phyloP scores from a whole-genome alignment of 2,888 invertebrate genomes.

The Diarsia brunnea region DNA sequence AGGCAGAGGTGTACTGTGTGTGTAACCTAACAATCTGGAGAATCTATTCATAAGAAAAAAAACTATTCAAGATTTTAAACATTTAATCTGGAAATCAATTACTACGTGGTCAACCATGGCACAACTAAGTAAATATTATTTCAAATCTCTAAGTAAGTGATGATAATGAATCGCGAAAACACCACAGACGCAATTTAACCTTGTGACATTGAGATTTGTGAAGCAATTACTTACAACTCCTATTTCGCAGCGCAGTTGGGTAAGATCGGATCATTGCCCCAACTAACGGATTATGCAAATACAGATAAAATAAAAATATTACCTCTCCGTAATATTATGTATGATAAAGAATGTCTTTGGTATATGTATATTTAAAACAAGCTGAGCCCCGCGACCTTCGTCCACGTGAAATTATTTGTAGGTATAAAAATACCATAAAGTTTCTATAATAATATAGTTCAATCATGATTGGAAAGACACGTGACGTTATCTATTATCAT shows the following conservation, averaged over 20 bases:
- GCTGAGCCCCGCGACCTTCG: no score
- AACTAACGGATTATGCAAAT: constrained; percentile 60
- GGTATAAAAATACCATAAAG: no score
- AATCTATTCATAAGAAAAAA: no score
- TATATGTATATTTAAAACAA: no score
- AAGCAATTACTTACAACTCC: constrained; percentile 51
- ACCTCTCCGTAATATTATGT: constrained; percentile 7
- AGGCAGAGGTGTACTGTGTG: no score
- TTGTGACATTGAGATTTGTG: constrained; percentile 60
- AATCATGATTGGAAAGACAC: no score
- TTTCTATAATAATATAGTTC: no score
- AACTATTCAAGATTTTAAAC: no score
- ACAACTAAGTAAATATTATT: constrained; percentile 5
- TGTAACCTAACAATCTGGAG: no score
- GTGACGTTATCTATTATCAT: no score
- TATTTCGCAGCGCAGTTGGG: constrained; percentile 65
- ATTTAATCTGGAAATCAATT: background rate
- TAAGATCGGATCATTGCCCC: constrained; percentile 56
- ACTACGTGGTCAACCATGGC: background rate
- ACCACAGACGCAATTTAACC: constrained; percentile 38
- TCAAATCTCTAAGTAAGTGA: constrained; percentile 6
- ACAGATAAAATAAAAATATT: constrained; percentile 17
- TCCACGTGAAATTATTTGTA: no score
- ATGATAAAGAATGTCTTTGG: background rate
- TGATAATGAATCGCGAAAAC: constrained; percentile 22